These are phyloP conservation scores for Chaitophorus viminalis DNA, from an alignment of 2,888 invertebrate species.

Conservation along the genomic window DNA sequence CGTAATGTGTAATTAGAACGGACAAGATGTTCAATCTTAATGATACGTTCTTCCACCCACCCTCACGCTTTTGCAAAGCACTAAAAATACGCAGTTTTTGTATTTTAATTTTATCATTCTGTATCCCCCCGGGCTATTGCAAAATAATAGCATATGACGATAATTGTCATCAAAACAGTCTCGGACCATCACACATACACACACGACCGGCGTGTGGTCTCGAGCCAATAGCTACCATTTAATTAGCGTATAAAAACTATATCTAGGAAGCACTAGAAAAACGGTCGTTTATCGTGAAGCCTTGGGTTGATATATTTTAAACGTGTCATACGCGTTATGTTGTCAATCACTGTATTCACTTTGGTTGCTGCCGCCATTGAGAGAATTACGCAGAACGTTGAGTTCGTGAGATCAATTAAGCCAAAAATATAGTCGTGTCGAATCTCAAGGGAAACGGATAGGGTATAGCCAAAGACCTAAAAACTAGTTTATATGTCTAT, in stretches of 20 bases:
- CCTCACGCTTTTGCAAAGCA: neutral
- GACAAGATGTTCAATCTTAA: constrained; percentile 8
- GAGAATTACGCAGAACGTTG: no score
- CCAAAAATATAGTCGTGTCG: no score
- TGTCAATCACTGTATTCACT: no score
- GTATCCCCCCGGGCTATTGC: neutral
- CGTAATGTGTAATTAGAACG: neutral
- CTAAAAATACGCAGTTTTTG: constrained; percentile 20
- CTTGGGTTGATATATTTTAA: no score
- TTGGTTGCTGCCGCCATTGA: no score
- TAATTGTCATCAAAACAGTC: constrained; percentile 8
- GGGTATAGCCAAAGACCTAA: no score
- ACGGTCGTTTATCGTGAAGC: constrained; percentile 3
- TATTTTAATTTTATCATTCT: neutral
- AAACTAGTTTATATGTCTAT: no score
- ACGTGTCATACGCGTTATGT: no score
- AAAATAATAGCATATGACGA: neutral
- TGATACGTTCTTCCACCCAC: neutral
- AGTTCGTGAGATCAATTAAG: no score
- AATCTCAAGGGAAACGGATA: no score
- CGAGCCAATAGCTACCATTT: constrained; percentile 40
- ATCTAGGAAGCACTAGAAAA: neutral
- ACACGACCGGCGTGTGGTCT: constrained; percentile 7
- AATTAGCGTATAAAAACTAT: constrained; percentile 5
- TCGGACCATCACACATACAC: neutral